Percentiles rank a stretch among this genome's conserved stretches.
These are phyloP conservation scores for Chionoecetes opilio DNA, from an alignment of 1,140 invertebrate genomes.

Conservation along the genomic window DNA sequence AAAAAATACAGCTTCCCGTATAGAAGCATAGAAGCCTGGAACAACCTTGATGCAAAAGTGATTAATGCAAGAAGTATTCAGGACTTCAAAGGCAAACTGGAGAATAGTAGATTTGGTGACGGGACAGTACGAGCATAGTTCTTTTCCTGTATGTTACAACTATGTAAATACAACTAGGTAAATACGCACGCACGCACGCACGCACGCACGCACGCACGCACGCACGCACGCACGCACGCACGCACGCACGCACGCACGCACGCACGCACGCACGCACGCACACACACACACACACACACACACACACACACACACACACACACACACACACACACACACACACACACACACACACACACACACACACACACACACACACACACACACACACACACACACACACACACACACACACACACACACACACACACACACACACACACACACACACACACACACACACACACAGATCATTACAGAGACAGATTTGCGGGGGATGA, in stretches of 20 bases:
- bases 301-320: background rate
- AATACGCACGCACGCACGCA: too few relatives aligned
- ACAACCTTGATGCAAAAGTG: too few relatives aligned
- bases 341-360: background rate
- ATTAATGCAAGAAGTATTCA: too few relatives aligned
- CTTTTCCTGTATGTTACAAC: too few relatives aligned
- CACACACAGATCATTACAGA: background rate
- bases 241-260: background rate
- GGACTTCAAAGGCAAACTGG: too few relatives aligned
- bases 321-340: background rate
- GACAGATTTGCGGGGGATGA: too few relatives aligned
- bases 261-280: background rate
- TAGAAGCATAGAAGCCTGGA: too few relatives aligned
- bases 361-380: background rate
- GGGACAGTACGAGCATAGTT: too few relatives aligned
- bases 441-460: background rate
- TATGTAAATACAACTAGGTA: too few relatives aligned
- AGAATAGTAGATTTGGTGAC: too few relatives aligned
- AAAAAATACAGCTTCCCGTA: too few relatives aligned
- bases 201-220: too few relatives aligned
- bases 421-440: background rate
- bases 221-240: background rate
- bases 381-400: slow-evolving; percentile 8
- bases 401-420: background rate
- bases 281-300: background rate